Percentiles rank a stretch among this genome's conserved stretches.
Evolutionary conservation across 2,888 invertebrate species (phyloP).

Genomic region (Volucella inflata): DNA sequence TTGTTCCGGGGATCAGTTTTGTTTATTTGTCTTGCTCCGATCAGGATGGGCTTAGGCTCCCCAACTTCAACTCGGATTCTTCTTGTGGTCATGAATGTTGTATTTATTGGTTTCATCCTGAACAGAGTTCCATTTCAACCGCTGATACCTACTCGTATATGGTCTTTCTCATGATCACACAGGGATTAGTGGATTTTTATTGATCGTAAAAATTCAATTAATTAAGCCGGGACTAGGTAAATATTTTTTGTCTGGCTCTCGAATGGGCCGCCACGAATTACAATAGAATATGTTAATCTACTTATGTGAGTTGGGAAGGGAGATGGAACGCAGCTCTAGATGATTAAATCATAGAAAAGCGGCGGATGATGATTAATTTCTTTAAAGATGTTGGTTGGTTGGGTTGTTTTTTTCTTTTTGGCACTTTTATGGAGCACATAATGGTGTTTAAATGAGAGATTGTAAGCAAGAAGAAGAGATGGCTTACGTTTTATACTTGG

Average conservation of each 20-base stretch:
- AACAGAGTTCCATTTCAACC: background rate
- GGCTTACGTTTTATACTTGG: background rate
- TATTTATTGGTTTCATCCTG: slow-evolving; percentile 44
- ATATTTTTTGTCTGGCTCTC: slow-evolving; percentile 36
- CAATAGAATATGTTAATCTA: background rate
- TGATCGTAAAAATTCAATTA: slow-evolving; percentile 68
- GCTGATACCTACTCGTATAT: slow-evolving; percentile 7
- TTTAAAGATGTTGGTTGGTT: slow-evolving; percentile 15
- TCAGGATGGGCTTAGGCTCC: slow-evolving; percentile 30
- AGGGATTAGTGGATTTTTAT: slow-evolving; percentile 60
- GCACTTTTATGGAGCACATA: slow-evolving; percentile 36
- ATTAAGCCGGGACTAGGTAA: slow-evolving; percentile 53
- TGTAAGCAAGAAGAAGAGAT: background rate
- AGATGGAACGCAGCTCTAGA: background rate
- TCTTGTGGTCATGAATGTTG: background rate
- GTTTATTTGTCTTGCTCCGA: slow-evolving; percentile 22
- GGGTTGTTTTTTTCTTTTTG: no score
- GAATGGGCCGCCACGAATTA: background rate
- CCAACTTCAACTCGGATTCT: background rate
- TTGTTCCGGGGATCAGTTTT: slow-evolving; percentile 35
- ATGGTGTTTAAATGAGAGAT: background rate
- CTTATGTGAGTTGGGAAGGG: background rate
- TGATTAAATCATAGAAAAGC: slow-evolving; percentile 42
- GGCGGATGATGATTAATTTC: slow-evolving; percentile 43
- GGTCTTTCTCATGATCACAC: slow-evolving; percentile 43